Base-by-base conservation (phyloP, 2,797 vertebrate species). In the Calcarius lapponicus region DNA sequence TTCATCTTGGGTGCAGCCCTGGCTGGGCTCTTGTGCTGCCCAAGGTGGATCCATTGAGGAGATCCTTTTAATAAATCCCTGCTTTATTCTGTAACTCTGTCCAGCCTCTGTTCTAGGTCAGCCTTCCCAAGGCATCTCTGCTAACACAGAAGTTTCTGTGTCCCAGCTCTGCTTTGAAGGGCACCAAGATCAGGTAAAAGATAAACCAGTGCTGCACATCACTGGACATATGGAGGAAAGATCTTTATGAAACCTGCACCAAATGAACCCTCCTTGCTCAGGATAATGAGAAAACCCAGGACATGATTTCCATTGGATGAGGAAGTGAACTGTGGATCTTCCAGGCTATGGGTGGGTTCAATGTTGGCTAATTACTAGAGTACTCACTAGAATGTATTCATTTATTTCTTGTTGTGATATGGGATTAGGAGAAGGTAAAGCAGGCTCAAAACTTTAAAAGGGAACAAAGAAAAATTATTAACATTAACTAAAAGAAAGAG, bases 151-250 rank as follows among this genome's bases (percentile, higher is more conserved):
- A 5, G 11, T 1, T 26, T 51, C 43, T 51, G 17, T 62, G 43
- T 54, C 24, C 7, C 22, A 11, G 38, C 12, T 16, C 48, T 40
- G 7, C 50, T 47, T 50, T 13, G 25, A 57, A 40, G 5, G 11
- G 22, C 60, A 56, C 28, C 47, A 10, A 43, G 40, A 22, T 11
- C 14, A 29, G 26, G 10, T 6, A 42, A 60, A 40, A 51, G 48
- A 43, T 5, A 75, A 53, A 9, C 5, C 67, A 32, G 1, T 5
- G 40, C 28, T 45, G 31, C 26, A 34, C 22, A 7, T 57, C 32
- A 8, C 32, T 1, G 0, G 60, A 28, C 5, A 12, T 0, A 0
- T 1, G 31, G 43, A 72, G 47, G 17, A 51, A 84, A 62, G 31
- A 26, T 6, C 36, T 10, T 58, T 3, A 6, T 1, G 6, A 73